phyloP scores from a whole-genome alignment of 53 echinoderm and acorn worm genomes.

The Luidia sarsii region DNA sequence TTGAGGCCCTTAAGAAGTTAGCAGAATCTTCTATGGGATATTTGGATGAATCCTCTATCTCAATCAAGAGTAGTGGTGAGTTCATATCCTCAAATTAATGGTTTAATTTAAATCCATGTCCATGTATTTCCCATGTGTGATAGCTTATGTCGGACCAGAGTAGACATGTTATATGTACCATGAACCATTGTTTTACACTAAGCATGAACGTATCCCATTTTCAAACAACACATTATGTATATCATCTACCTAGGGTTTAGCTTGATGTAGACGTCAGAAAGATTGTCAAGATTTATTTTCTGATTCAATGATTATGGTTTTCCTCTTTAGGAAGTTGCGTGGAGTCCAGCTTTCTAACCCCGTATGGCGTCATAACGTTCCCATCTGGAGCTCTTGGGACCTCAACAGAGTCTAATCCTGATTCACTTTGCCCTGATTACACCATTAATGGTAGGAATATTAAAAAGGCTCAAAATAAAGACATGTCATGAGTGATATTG shows the following conservation, averaged over 20 bases:
- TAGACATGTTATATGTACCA: too few species aligned
- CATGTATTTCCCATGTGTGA: too few species aligned
- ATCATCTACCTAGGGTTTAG: too few species aligned
- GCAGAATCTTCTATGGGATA: slow-evolving; percentile 63
- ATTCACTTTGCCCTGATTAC: slow-evolving; percentile 39
- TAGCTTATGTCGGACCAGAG: too few species aligned
- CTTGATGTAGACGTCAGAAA: too few species aligned
- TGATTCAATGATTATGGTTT: too few species aligned
- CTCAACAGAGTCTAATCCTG: neutral
- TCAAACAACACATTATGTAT: too few species aligned
- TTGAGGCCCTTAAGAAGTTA: slow-evolving; percentile 8
- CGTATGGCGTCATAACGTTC: slow-evolving; percentile 53
- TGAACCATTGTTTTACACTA: too few species aligned
- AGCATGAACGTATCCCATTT: too few species aligned
- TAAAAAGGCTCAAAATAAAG: neutral
- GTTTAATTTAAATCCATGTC: too few species aligned
- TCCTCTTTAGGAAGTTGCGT: slow-evolving; percentile 49
- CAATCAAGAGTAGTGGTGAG: slow-evolving; percentile 58
- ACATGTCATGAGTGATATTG: neutral
- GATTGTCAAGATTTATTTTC: too few species aligned
- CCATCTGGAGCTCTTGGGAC: slow-evolving; percentile 5
- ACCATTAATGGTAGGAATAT: slow-evolving; percentile 41
- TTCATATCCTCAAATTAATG: neutral
- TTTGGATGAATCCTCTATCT: slow-evolving; percentile 51
- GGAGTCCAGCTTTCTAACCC: neutral